phyloP scores from a whole-genome alignment of 1,140 invertebrate genomes.

The Eriosoma lanigerum region DNA sequence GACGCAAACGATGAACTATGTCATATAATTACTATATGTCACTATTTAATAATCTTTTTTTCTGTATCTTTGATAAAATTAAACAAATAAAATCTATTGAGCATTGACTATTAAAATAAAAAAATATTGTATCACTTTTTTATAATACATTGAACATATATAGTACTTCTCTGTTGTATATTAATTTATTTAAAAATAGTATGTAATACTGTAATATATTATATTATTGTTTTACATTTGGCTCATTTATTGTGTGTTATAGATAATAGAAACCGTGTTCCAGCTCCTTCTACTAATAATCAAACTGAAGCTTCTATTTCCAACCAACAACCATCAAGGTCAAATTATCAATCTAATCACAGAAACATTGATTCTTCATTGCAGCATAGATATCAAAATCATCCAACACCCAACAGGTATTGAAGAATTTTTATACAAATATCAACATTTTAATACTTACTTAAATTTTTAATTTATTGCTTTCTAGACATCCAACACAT shows the following conservation, averaged over 20 bases:
- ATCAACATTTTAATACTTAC: background rate
- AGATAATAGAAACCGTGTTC: slow-evolving; percentile 8
- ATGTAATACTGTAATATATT: no score
- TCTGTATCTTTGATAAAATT: no score
- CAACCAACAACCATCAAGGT: background rate
- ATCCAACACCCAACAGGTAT: background rate
- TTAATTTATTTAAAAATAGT: background rate
- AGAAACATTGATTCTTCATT: background rate
- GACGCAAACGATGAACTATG: no score
- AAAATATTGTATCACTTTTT: no score
- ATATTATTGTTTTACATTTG: background rate
- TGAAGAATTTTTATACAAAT: background rate
- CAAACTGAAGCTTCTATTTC: background rate
- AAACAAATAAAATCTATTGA: no score
- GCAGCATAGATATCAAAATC: slow-evolving; percentile 39
- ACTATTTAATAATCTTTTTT: no score
- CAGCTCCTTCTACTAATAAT: background rate
- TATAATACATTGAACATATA: background rate
- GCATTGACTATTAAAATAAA: no score
- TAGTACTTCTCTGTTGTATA: background rate
- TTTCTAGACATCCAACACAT: slow-evolving; percentile 28
- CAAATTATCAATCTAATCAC: slow-evolving; percentile 23
- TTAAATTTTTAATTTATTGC: background rate
- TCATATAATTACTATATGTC: no score
- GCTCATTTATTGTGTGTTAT: background rate